Percentiles rank a stretch among this genome's conserved stretches.
Conservation (phyloP, 1,140 invertebrate genomes). For the Bombus pascuorum region DNA sequence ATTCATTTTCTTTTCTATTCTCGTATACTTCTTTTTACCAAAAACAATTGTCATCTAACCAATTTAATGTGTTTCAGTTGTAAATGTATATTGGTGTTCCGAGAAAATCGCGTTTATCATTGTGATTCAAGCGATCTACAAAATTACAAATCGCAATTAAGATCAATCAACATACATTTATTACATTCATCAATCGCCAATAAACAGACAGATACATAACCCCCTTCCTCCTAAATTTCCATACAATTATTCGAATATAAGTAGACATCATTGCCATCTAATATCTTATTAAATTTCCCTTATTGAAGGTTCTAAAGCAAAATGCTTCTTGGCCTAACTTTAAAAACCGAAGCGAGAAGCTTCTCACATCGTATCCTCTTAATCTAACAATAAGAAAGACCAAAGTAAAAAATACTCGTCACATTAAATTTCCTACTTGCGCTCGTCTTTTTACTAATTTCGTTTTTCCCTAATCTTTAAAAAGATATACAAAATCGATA, state of each 20-base stretch:
- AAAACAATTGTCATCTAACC: neutral
- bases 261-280: neutral
- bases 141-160: no score
- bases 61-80: neutral
- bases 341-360: neutral
- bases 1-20: conserved; percentile 1
- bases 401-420: neutral
- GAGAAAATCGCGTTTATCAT: neutral
- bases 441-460: neutral
- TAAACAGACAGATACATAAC: conserved; percentile 55
- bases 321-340: neutral
- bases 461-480: neutral
- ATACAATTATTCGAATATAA: neutral
- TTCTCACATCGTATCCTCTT: neutral
- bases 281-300: neutral
- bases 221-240: neutral
- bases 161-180: neutral
- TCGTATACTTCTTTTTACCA: neutral
- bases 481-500: neutral
- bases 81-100: neutral
- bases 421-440: neutral
- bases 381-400: neutral
- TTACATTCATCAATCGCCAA: conserved; percentile 1
- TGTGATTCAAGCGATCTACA: neutral
- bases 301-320: neutral